Evolutionary conservation across 1,140 invertebrate genomes (phyloP), one percentile per base, ranked within the genome.

Genomic region (Rhynchophorus ferrugineus): DNA sequence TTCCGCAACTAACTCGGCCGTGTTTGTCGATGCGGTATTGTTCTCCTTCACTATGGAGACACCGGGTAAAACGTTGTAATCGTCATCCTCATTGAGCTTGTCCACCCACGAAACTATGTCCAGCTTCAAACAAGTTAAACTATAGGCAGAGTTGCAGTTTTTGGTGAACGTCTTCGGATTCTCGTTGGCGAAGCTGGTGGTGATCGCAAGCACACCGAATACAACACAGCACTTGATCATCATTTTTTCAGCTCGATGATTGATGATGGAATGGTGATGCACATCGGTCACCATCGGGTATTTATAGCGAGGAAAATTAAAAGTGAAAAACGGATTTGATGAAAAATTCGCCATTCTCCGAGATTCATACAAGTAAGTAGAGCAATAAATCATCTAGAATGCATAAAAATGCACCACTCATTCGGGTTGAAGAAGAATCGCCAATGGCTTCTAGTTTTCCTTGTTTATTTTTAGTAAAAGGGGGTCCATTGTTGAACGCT

Each of bases 61-160:
- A 37, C 84, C 84, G 0, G 85, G 84, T 3, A 87, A 58, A 1
- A 89, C 71, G 39, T 75, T 76, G 17, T 80, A 69, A 57, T 81
- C 74, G 18, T 81, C 73, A 39, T 78, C 76, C 39, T 79, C 74
- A 17, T 79, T 82, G 1, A 89, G 63, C 54, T 79, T 81, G 59
- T 88, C 85, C 24, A 89, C 73, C 58, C 87, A 77, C 0, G 81
- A 80, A 9, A 87, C 81, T 9, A 87, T 78, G 67, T 87, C 85
- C 39, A 89, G 71, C 65, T 88, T 89, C 8, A 89, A 69, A 60
- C 87, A 89, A 20, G 83, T 85, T n/a, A 79, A 73, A 68, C 81
- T 85, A 58, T 87, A 87, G 0, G 78, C 75, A 2, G 78, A 79
- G 16, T 75, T 71, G 57, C 86, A 89, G 58, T 85, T 81, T 58